Percentiles rank a stretch among this genome's conserved stretches.
Conservation (phyloP, 2,888 invertebrate genomes). For the Platycheirus albimanus region DNA sequence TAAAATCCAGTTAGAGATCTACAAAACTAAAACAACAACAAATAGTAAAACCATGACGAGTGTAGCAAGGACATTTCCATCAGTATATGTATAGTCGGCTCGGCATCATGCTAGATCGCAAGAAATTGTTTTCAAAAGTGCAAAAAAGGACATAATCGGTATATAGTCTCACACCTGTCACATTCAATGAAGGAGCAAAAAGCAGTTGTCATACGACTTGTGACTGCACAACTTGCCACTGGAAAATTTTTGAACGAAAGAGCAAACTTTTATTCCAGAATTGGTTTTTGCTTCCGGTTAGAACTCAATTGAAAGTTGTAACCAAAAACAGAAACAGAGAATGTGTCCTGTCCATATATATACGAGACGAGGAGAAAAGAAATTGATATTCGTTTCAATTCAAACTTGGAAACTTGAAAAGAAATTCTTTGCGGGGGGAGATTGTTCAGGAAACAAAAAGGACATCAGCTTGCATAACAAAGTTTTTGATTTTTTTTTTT, state of each 20-base stretch:
- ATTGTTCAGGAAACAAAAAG: no score
- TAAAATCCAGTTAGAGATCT: constrained; percentile 27
- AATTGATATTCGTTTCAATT: no score
- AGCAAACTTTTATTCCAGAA: not conserved
- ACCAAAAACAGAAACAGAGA: no score
- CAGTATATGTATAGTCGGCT: no score
- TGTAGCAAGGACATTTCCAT: constrained; percentile 39
- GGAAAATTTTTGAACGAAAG: not conserved
- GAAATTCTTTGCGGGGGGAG: no score
- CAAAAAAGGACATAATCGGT: not conserved
- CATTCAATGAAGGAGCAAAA: not conserved
- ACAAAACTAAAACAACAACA: not conserved
- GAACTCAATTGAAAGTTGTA: constrained; percentile 12
- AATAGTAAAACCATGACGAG: constrained; percentile 8
- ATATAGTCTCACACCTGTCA: constrained; percentile 20
- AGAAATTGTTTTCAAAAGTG: not conserved
- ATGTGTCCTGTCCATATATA: constrained; percentile 21
- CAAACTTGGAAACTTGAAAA: no score
- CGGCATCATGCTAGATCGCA: not conserved
- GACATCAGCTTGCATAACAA: no score
- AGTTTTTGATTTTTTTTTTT: constrained; percentile 28
- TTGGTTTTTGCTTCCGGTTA: not conserved
- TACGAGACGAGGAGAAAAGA: constrained; percentile 9
- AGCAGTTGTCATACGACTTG: not conserved
- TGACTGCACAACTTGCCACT: constrained; percentile 16